Evolutionary conservation across 2,888 invertebrate genomes (phyloP).

Genomic region (Parochlus steinenii): DNA sequence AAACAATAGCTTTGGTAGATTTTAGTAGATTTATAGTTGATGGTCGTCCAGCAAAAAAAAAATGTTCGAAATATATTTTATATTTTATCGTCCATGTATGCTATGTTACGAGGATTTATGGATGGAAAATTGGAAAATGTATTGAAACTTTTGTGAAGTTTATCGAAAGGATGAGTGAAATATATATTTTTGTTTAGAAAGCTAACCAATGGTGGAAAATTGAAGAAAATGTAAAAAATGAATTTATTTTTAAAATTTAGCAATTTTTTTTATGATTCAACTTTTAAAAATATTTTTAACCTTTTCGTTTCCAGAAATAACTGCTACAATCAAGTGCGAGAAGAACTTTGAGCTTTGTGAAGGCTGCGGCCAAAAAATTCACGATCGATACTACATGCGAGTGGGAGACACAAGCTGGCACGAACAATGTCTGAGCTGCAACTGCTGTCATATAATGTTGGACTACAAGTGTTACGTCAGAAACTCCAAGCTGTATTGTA

Average conservation of each 20-base stretch:
- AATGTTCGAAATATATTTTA: no score
- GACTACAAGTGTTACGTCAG: constrained; percentile 89
- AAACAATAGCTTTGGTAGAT: no score
- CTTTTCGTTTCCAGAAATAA: constrained; percentile 22
- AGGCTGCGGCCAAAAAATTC: constrained; percentile 87
- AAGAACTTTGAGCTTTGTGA: constrained; percentile 81
- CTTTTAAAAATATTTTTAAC: neutral
- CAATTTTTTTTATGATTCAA: neutral
- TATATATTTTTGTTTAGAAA: neutral
- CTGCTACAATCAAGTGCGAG: constrained; percentile 51
- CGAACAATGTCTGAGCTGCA: constrained; percentile 89
- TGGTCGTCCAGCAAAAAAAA: no score
- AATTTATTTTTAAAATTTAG: neutral
- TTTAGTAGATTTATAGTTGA: no score
- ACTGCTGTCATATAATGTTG: constrained; percentile 79
- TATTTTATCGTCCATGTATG: no score
- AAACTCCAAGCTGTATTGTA: constrained; percentile 90
- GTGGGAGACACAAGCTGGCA: constrained; percentile 93
- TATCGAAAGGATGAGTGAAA: no score
- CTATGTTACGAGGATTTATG: no score
- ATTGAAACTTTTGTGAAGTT: no score
- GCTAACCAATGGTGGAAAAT: no score
- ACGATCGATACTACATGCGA: constrained; percentile 87
- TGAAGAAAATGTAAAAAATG: no score
- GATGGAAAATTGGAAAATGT: no score